phyloP scores from a whole-genome alignment of 2,888 invertebrate genomes.

The Erebia aethiops region DNA sequence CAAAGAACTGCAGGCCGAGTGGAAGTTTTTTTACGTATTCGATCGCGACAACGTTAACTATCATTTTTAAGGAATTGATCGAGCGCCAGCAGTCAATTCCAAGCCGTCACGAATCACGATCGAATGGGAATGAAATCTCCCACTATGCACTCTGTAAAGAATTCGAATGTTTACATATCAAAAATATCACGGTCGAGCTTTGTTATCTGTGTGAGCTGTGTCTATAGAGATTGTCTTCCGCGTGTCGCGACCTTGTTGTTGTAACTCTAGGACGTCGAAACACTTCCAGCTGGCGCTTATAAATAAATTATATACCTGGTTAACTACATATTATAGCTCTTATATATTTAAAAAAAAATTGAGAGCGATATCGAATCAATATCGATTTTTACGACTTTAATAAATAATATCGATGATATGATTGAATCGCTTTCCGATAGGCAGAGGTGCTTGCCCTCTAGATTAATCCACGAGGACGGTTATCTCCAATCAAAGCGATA shows the following conservation, averaged over 20 bases:
- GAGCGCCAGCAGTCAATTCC: too few species aligned
- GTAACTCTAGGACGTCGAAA: conserved; percentile 52
- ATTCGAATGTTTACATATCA: conserved; percentile 42
- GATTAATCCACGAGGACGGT: conserved; percentile 1
- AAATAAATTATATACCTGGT: conserved; percentile 27
- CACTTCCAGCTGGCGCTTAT: conserved; percentile 46
- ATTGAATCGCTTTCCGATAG: not conserved
- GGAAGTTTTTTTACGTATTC: too few species aligned
- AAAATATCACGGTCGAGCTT: conserved; percentile 58
- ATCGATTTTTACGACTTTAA: not conserved
- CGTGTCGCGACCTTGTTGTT: conserved; percentile 66
- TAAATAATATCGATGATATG: not conserved
- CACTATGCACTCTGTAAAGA: not conserved
- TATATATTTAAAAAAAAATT: conserved; percentile 9
- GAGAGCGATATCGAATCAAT: not conserved
- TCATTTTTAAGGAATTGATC: too few species aligned
- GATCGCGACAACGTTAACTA: too few species aligned
- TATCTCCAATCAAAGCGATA: not conserved
- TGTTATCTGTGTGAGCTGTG: conserved; percentile 57
- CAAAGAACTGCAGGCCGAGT: conserved; percentile 1
- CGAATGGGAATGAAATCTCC: too few species aligned
- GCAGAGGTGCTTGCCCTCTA: not conserved
- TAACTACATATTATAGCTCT: conserved; percentile 23
- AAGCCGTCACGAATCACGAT: too few species aligned
- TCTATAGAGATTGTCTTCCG: conserved; percentile 79